These are phyloP conservation scores for Zaprionus davidi DNA, from an alignment of 1,140 invertebrate species.

Conservation along the genomic window DNA sequence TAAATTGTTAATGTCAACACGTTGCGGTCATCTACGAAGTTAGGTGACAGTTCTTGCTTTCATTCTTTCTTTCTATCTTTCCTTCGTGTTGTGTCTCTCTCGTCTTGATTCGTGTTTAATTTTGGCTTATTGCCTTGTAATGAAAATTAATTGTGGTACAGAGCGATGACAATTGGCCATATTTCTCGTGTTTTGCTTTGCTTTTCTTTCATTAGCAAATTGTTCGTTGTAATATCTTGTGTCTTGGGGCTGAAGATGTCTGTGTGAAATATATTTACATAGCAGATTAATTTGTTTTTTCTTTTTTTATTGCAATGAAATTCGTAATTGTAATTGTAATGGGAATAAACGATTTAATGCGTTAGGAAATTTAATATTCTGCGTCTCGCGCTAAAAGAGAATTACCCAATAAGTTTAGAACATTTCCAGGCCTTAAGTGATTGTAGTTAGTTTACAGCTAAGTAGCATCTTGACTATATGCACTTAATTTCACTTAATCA, in stretches of 20 bases:
- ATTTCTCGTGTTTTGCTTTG: conserved; percentile 18
- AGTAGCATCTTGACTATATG: background rate
- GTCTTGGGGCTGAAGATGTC: background rate
- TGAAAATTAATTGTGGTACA: conserved; percentile 79
- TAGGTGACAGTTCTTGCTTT: background rate
- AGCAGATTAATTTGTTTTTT: conserved; percentile 64
- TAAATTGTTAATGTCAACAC: conserved; percentile 70
- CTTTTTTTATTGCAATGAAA: conserved; percentile 24
- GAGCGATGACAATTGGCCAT: conserved; percentile 22
- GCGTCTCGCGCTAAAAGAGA: background rate
- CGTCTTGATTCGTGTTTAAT: conserved; percentile 75
- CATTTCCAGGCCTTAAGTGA: background rate
- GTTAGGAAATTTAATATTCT: background rate
- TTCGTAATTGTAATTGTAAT: conserved; percentile 13
- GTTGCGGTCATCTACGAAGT: conserved; percentile 18
- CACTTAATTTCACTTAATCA: conserved; percentile 32
- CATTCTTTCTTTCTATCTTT: conserved; percentile 1
- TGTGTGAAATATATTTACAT: conserved; percentile 66
- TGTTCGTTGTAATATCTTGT: conserved; percentile 43
- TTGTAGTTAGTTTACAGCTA: background rate
- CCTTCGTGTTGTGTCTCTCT: conserved; percentile 11
- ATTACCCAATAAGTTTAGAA: background rate
- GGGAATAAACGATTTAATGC: background rate
- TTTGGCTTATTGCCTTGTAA: conserved; percentile 78
- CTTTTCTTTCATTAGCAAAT: conserved; percentile 49